Base-by-base conservation (phyloP, 2,888 invertebrate genomes). In the Crossocerus cetratus region DNA sequence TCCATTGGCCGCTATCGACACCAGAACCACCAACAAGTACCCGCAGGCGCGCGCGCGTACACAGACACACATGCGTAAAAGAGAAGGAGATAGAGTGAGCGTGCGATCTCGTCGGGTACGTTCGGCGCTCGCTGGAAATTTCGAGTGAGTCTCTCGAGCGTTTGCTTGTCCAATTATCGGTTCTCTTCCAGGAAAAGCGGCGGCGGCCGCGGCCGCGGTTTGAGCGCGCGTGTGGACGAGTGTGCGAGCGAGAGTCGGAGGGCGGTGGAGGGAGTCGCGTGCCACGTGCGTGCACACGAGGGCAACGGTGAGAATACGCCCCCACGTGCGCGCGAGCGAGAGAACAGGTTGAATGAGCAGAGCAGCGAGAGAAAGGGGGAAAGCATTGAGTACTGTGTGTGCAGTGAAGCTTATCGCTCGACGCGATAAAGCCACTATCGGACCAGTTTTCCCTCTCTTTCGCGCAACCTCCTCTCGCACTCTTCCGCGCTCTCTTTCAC, bases 381-480 rank as follows among this genome's bases (percentile, higher is more conserved):
- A 32, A 20, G 18, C 21, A 20, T 53, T 20, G 54, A 20, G 16
- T 21, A 20, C 63, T 42, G 69, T 66, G 58, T 54, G 57, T 49
- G 74, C 65, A 67, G 8, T 62, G 64, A 66, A 67, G 44, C 81
- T 81, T 81, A 81, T 81, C 78, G 55, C 56, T 54, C 32, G 18
- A 53, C 54, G 70, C 58, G 80, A 80, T 80, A 80, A 80, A 72
- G 69, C 78, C 62, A 16, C 71, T 79, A 78, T 81, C 76, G 67
- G 21, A 65, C 63, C 32, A 32, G 32, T 18, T 68, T 71, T 76
- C 67, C 65, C 42, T 57, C 16, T 16, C 49, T 16, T 49, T 49
- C 49, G 56, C 61, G 16, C 32, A 11, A 8, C 11, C 43, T 21
- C 18, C 45, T 54, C 54, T 61, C 69, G 65, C 69, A 60, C 23